These are phyloP conservation scores for Paradoxurus hermaphroditus DNA, from an alignment of 2,113 vertebrate genomes.

Conservation along the genomic window DNA sequence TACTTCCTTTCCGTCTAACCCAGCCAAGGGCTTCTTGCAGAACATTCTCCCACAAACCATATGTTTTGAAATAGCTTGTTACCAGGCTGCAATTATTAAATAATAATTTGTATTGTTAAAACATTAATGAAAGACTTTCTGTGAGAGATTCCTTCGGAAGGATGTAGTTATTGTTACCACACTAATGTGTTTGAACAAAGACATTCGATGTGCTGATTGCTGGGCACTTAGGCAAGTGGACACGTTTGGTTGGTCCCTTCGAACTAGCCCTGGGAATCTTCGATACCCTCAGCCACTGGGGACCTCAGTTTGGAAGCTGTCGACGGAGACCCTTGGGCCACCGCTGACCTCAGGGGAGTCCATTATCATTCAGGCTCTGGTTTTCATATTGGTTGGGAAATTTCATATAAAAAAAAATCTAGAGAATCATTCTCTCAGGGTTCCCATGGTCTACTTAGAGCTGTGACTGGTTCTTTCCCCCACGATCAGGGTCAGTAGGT, in stretches of 20 bases:
- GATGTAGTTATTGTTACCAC: constrained; percentile 2
- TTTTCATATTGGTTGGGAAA: neutral
- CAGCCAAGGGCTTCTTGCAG: neutral
- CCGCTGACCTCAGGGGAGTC: neutral
- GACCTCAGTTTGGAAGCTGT: neutral
- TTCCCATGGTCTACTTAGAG: neutral
- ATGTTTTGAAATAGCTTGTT: constrained; percentile 56
- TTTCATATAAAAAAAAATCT: neutral
- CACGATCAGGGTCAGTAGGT: fast-evolving
- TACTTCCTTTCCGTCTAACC: neutral
- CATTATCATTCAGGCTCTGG: neutral
- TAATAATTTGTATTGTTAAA: constrained; percentile 47
- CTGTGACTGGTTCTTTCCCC: neutral
- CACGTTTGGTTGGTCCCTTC: neutral
- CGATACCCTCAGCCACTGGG: neutral
- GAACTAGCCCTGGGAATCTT: neutral
- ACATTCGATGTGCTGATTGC: neutral
- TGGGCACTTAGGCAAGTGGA: neutral
- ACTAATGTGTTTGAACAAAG: constrained; percentile 24
- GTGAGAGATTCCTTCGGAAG: neutral
- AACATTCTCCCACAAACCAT: neutral
- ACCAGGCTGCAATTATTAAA: constrained; percentile 44
- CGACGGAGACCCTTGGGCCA: neutral
- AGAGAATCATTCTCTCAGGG: neutral
- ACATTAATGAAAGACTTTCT: constrained; percentile 34